phyloP scores from a whole-genome alignment of 2,888 invertebrate genomes.

The Maniola hyperantus region DNA sequence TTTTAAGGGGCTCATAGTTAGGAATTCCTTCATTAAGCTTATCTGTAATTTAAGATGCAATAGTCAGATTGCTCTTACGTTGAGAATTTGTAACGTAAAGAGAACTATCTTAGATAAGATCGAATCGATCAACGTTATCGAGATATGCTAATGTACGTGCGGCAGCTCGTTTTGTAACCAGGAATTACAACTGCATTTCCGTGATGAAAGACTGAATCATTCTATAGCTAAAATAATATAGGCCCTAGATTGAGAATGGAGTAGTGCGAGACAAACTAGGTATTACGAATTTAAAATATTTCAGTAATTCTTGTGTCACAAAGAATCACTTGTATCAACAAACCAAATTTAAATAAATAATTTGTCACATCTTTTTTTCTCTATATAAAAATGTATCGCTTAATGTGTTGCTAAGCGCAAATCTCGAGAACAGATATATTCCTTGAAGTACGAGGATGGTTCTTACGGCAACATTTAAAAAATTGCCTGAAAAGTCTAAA shows the following conservation, averaged over 20 bases:
- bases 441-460: no score
- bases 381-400: no score
- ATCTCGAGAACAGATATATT: no score
- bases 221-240: neutral
- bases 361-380: neutral
- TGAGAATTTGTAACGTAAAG: constrained; percentile 4
- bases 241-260: neutral
- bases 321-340: neutral
- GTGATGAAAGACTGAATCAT: neutral
- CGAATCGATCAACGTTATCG: constrained; percentile 11
- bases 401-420: no score
- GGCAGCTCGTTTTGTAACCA: neutral
- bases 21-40: neutral
- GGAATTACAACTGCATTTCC: neutral
- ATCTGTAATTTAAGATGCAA: neutral
- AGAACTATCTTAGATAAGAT: constrained; percentile 4
- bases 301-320: no score
- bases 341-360: neutral
- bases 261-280: neutral
- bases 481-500: no score
- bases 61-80: neutral
- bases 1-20: no score
- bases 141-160: constrained; percentile 14
- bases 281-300: neutral
- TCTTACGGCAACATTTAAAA: no score